These are phyloP conservation scores for Cryptocephalus moraei DNA, from an alignment of 2,888 invertebrate genomes.

Conservation along the genomic window DNA sequence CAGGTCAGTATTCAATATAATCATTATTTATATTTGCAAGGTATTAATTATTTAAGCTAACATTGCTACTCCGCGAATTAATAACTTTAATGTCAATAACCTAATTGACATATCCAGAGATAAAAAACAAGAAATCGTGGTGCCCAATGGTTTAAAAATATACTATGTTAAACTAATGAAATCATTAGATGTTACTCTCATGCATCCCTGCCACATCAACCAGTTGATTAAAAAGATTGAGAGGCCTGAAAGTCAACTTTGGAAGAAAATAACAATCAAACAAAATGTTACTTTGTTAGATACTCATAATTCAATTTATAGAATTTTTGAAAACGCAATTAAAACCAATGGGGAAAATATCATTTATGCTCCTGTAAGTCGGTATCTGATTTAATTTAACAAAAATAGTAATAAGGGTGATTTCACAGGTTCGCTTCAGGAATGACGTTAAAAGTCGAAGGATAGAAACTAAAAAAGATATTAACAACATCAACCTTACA, in stretches of 20 bases:
- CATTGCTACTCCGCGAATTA: conserved; percentile 19
- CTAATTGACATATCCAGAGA: conserved; percentile 18
- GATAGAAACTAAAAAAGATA: conserved; percentile 16
- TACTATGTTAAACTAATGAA: conserved; percentile 4
- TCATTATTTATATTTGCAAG: too few species aligned
- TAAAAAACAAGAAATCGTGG: conserved; percentile 15
- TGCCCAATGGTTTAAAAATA: conserved; percentile 13
- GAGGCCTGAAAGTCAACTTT: conserved; percentile 18
- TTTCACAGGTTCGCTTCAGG: conserved; percentile 24
- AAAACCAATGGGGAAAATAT: conserved; percentile 17
- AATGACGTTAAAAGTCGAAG: conserved; percentile 20
- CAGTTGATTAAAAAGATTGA: conserved; percentile 13
- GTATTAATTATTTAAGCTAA: conserved; percentile 16
- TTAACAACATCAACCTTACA: conserved; percentile 28
- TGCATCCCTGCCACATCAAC: conserved; percentile 18
- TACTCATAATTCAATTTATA: conserved; percentile 15
- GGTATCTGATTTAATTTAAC: neutral
- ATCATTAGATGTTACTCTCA: conserved; percentile 10
- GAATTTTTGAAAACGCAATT: conserved; percentile 25
- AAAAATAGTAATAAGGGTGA: neutral
- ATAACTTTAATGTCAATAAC: conserved; percentile 17
- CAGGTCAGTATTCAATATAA: conserved; percentile 17
- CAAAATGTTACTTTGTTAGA: conserved; percentile 24
- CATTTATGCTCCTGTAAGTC: conserved; percentile 23
- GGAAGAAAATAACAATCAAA: conserved; percentile 16